phyloP scores from a whole-genome alignment of 2,113 vertebrate genomes.

The Proteles cristata region DNA sequence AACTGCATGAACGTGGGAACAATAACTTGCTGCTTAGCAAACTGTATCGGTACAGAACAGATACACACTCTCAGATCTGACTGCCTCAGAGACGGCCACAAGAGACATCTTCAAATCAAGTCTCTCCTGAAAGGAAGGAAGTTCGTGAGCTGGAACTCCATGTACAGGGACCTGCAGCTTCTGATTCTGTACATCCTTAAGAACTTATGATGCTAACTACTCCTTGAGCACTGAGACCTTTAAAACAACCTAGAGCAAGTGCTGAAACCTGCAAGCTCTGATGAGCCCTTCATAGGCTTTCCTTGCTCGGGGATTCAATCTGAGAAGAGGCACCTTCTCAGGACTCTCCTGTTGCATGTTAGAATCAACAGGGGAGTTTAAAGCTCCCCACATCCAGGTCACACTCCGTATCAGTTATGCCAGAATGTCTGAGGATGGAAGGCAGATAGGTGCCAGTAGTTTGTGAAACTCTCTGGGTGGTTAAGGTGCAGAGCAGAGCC shows the following conservation, averaged over 20 bases:
- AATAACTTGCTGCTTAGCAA: background rate
- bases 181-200: no score
- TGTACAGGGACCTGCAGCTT: background rate
- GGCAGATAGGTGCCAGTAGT: background rate
- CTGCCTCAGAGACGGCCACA: no score
- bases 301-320: background rate
- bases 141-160: background rate
- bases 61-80: background rate
- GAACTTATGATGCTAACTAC: background rate
- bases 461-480: background rate
- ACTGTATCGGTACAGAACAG: background rate
- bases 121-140: background rate
- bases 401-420: background rate
- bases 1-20: background rate
- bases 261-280: background rate
- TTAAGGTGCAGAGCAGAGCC: background rate
- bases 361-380: background rate
- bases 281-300: background rate
- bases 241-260: background rate
- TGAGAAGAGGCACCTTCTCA: background rate
- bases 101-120: rapidly evolving
- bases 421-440: background rate
- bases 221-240: background rate
- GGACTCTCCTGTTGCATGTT: background rate
- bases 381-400: background rate